These are phyloP conservation scores for Pristiophorus japonicus DNA, from an alignment of 2,113 vertebrate species.

Conservation along the genomic window DNA sequence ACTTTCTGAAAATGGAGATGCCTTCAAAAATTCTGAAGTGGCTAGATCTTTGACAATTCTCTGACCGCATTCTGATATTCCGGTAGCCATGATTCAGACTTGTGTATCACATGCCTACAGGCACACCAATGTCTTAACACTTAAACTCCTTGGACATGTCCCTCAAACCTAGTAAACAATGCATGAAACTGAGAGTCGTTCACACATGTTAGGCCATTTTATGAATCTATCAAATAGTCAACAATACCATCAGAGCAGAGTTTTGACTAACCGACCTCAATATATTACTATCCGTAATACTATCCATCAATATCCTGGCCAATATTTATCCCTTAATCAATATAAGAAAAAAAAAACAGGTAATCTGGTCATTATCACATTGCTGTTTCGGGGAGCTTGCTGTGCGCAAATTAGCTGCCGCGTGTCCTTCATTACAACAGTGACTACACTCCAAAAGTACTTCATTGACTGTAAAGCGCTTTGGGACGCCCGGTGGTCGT, in stretches of 20 bases:
- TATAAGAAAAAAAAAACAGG: too few relatives aligned
- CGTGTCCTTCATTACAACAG: too few relatives aligned
- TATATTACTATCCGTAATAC: too few relatives aligned
- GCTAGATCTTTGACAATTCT: not conserved
- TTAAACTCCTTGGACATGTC: not conserved
- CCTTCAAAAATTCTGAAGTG: not conserved
- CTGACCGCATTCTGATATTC: not conserved
- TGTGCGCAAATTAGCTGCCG: too few relatives aligned
- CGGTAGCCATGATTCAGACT: not conserved
- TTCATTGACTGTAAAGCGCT: too few relatives aligned
- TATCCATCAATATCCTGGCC: too few relatives aligned
- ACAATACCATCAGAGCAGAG: not conserved
- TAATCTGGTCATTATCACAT: too few relatives aligned
- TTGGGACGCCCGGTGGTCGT: too few relatives aligned
- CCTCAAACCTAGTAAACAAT: not conserved
- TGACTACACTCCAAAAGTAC: too few relatives aligned
- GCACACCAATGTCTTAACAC: not conserved
- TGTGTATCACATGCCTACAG: too few relatives aligned
- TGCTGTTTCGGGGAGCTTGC: too few relatives aligned
- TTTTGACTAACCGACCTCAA: not conserved
- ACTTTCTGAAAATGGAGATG: not conserved
- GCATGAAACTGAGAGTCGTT: not conserved
- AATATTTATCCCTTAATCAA: too few relatives aligned
- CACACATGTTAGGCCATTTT: not conserved
- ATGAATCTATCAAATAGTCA: not conserved